Base-by-base conservation (phyloP, 2,113 vertebrate genomes). In the Leucopsar rothschildi region DNA sequence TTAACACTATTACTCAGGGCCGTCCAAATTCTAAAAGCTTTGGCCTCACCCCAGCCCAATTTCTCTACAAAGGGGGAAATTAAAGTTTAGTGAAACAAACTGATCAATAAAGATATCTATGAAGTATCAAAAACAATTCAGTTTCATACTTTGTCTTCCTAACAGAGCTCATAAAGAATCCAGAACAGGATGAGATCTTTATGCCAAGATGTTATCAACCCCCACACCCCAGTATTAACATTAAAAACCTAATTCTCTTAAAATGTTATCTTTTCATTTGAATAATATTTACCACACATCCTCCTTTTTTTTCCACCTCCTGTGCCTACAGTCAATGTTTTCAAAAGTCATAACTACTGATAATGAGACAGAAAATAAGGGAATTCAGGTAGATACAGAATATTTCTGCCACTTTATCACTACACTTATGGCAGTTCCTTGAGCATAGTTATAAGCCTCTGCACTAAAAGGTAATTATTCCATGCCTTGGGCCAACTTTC, bases 1-100 rank as follows among this genome's bases (percentile, higher is more conserved):
- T 79, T 45, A 56, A 27, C 16, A 12, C 2, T 70, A 31, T 57
- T 70, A 53, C 3, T 75, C 13, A 22, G 11, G 42, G 10, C 7
- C 66, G 12, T 53, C 24, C 21, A 73, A 49, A 78, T 65, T 16
- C 27, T 68, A 65, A 82, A 65, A 86, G 1, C 8, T 33, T 11
- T 16, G 2, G 14, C 6, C 10, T 15, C 2, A 4, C 5, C 4
- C 6, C 1, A 0, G 14, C 15, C 16, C 27, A 53, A 13, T 31
- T 60, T 17, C 12, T 61, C 55, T 84, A 44, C 24, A 89, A 65
- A 81, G 24, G 10, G 6, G 52, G 33, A 42, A 91, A 82, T 47
- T 33, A 56, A 71, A 64, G 24, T 39, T 86, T 60, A 72, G 18
- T 21, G 47, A 91, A 75, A 12, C 9, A 52, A 64, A 18, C 13